phyloP scores from a whole-genome alignment of 1,140 invertebrate species.

The Micrasema minimum region DNA sequence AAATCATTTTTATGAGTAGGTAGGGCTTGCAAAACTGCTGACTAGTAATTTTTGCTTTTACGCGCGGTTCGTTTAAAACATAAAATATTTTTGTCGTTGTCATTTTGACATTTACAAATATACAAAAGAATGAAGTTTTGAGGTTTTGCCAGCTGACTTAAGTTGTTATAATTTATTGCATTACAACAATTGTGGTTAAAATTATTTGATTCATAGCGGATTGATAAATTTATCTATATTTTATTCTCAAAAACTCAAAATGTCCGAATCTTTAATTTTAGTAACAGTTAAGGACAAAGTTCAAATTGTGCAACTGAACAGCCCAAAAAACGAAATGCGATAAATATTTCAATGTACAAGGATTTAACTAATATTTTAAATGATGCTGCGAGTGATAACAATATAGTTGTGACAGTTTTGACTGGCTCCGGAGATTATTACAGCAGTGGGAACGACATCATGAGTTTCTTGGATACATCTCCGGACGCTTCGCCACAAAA shows the following conservation, averaged over 20 bases:
- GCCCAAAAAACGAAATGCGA: conserved; percentile 82
- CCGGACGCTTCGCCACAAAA: conserved; percentile 51
- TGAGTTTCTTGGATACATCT: conserved; percentile 38
- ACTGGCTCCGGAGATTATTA: conserved; percentile 85
- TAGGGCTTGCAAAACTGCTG: neutral
- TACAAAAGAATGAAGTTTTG: neutral
- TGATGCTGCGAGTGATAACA: conserved; percentile 73
- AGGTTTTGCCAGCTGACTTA: neutral
- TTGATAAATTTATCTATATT: neutral
- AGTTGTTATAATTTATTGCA: neutral
- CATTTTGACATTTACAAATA: neutral
- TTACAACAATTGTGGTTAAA: neutral
- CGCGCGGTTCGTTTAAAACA: neutral
- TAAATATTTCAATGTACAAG: conserved; percentile 78
- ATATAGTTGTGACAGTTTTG: conserved; percentile 73
- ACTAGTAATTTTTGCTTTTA: conserved; percentile 4
- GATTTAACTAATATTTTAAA: conserved; percentile 73
- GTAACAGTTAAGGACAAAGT: conserved; percentile 57
- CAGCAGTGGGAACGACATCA: conserved; percentile 90
- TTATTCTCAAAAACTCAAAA: conserved; percentile 1
- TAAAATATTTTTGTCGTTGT: neutral
- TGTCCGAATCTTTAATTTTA: conserved; percentile 51
- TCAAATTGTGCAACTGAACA: conserved; percentile 75
- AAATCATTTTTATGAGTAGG: no score
- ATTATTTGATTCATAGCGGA: neutral